Conservation (phyloP, 2,113 vertebrate species). For the Amphilophus citrinellus region DNA sequence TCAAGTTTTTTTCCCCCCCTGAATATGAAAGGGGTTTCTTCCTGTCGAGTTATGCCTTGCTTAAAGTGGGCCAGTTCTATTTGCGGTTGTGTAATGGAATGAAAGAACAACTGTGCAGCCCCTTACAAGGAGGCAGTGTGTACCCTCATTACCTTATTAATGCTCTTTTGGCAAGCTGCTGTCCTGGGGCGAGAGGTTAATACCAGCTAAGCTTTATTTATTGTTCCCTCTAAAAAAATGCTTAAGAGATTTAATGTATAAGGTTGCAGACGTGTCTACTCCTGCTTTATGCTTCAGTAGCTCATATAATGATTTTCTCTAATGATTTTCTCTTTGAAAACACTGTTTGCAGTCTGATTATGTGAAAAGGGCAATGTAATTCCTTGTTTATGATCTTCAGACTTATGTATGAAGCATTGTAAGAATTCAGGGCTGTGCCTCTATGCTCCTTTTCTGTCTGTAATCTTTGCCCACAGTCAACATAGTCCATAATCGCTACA, state of each 20-base stretch:
- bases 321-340: constrained; percentile 68
- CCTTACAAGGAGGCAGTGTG: constrained; percentile 85
- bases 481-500: constrained; percentile 40
- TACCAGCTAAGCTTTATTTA: constrained; percentile 85
- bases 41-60: constrained; percentile 75
- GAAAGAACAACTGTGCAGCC: constrained; percentile 84
- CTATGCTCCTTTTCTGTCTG: constrained; percentile 5
- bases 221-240: constrained; percentile 80
- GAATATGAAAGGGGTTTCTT: constrained; percentile 78
- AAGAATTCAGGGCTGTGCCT: neutral
- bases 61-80: constrained; percentile 78
- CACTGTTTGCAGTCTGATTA: constrained; percentile 47
- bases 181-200: constrained; percentile 80
- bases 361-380: constrained; percentile 30
- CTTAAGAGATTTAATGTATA: constrained; percentile 82
- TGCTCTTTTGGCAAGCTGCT: constrained; percentile 79
- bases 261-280: constrained; percentile 77
- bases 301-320: constrained; percentile 65
- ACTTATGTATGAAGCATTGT: constrained; percentile 25
- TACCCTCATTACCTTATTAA: constrained; percentile 83
- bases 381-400: constrained; percentile 38
- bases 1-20: constrained; percentile 57
- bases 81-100: constrained; percentile 83
- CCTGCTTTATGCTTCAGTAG: constrained; percentile 58
- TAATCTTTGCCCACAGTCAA: neutral